Conservation (phyloP, 2,797 vertebrate genomes). For the Psittacula derbiana region DNA sequence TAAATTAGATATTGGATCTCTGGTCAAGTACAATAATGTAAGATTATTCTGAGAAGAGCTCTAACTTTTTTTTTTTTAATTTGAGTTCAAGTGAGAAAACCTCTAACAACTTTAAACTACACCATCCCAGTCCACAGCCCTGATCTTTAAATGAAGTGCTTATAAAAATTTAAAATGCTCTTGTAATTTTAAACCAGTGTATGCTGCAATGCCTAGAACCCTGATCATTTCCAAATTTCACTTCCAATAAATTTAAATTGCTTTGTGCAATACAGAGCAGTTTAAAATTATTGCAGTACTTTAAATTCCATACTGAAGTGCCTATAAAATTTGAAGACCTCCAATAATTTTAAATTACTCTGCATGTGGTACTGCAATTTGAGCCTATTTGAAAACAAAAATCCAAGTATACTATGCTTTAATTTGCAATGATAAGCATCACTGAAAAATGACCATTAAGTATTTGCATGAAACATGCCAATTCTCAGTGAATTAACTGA, state of each 20-base stretch:
- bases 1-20: background rate
- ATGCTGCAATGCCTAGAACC: slow-evolving; percentile 59
- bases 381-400: slow-evolving; percentile 34
- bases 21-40: background rate
- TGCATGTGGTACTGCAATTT: slow-evolving; percentile 46
- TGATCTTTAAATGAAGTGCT: slow-evolving; percentile 47
- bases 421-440: slow-evolving; percentile 57
- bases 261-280: slow-evolving; percentile 62
- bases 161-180: slow-evolving; percentile 52
- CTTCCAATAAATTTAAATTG: slow-evolving; percentile 75
- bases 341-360: slow-evolving; percentile 65
- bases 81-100: background rate
- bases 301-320: slow-evolving; percentile 57
- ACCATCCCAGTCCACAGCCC: background rate
- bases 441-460: slow-evolving; percentile 23
- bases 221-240: slow-evolving; percentile 68
- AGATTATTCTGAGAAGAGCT: background rate
- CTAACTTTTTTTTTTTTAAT: background rate
- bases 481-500: background rate
- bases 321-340: slow-evolving; percentile 69
- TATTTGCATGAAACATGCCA: background rate
- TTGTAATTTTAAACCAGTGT: slow-evolving; percentile 61
- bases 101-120: background rate
- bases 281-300: slow-evolving; percentile 73
- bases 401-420: slow-evolving; percentile 36